A percentile compares a stretch with the other conserved stretches of the same genome.
Conservation (phyloP, 2,797 vertebrate genomes). For the Tiaroga cobitis region DNA sequence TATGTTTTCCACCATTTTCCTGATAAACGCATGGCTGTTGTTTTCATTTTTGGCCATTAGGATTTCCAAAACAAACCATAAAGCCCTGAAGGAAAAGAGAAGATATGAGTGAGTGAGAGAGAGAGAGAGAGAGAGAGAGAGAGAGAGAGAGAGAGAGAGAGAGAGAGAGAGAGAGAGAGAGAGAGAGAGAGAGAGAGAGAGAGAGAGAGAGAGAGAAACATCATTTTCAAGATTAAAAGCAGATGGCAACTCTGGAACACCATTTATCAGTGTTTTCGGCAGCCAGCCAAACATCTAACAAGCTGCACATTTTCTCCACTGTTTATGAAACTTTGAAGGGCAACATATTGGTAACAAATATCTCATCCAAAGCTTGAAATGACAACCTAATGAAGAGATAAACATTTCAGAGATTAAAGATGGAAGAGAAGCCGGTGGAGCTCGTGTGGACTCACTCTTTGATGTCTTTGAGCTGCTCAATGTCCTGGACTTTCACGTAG, state of each 20-base stretch:
- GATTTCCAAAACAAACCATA: conserved; percentile 98
- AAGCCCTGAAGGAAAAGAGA: conserved; percentile 79
- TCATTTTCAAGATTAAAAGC: conserved; percentile 14
- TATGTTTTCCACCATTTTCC: conserved; percentile 99
- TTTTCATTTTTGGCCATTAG: conserved; percentile 99
- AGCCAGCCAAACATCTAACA: conserved; percentile 25
- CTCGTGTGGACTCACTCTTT: conserved; percentile 88
- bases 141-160: background rate
- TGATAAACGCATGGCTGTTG: conserved; percentile 97
- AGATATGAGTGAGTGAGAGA: background rate
- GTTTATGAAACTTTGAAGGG: conserved; percentile 2
- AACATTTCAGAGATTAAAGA: background rate
- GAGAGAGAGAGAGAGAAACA: background rate
- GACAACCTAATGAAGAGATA: conserved; percentile 12
- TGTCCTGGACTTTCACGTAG: conserved; percentile 96
- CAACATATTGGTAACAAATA: background rate
- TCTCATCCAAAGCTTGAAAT: background rate
- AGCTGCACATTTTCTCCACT: conserved; percentile 32
- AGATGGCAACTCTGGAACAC: background rate
- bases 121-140: too few species aligned
- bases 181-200: background rate
- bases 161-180: background rate
- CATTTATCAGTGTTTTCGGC: conserved; percentile 18
- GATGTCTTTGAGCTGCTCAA: conserved; percentile 98
- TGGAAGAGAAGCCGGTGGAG: background rate